phyloP scores from a whole-genome alignment of 2,797 vertebrate genomes.

The Falco peregrinus region DNA sequence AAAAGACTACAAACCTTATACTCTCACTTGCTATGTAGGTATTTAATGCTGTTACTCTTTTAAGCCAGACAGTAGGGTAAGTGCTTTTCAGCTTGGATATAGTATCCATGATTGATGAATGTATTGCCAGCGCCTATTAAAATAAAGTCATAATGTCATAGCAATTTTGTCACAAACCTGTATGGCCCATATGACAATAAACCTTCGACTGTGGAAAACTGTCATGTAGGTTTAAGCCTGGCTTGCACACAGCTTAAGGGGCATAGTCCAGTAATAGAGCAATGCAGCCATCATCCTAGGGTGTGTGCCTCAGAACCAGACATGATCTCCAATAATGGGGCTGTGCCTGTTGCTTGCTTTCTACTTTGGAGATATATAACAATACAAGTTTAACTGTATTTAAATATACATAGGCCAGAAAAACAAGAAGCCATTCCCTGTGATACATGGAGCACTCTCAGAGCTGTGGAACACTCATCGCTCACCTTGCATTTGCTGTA shows the following conservation, averaged over 20 bases:
- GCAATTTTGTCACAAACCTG: not conserved
- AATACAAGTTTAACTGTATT: not conserved
- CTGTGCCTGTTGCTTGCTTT: not conserved
- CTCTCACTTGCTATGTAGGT: not conserved
- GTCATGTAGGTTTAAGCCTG: not conserved
- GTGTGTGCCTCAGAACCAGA: not conserved
- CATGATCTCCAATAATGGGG: not conserved
- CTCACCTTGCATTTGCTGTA: not conserved
- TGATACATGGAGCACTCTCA: not conserved
- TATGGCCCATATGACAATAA: not conserved
- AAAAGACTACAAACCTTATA: not conserved
- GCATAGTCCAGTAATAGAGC: not conserved
- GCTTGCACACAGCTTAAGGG: not conserved
- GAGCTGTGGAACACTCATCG: not conserved
- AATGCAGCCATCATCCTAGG: not conserved
- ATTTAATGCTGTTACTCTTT: not conserved
- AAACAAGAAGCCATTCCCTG: not conserved
- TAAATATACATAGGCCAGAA: not conserved
- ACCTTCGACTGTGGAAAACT: not conserved
- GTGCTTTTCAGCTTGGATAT: not conserved
- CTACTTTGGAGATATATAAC: not conserved
- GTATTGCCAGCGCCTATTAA: constrained; percentile 13
- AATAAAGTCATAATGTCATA: not conserved
- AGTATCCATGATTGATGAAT: constrained; percentile 23
- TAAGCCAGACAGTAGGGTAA: not conserved